These are phyloP conservation scores for Alces alces DNA, from an alignment of 2,113 vertebrate genomes.

Conservation along the genomic window DNA sequence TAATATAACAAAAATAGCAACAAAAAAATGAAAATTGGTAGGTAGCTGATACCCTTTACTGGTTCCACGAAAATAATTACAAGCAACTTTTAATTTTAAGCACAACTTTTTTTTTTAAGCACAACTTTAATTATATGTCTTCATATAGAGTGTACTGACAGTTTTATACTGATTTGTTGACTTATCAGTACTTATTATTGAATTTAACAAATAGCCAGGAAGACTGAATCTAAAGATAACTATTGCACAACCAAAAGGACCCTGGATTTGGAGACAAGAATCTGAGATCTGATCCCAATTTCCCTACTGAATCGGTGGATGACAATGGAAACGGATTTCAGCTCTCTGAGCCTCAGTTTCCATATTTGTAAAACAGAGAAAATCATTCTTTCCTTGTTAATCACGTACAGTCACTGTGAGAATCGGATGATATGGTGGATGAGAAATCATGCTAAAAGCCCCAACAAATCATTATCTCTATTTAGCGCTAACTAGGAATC, in stretches of 20 bases:
- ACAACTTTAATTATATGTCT: neutral
- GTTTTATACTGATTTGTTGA: neutral
- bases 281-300: neutral
- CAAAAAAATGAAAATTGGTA: neutral
- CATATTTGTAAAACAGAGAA: neutral
- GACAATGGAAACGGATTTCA: neutral
- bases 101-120: neutral
- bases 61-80: neutral
- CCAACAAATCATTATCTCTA: neutral
- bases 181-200: neutral
- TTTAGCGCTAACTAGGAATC: slow-evolving; percentile 59
- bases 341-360: neutral
- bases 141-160: neutral
- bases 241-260: neutral
- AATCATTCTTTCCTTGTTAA: neutral
- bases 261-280: neutral
- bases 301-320: neutral
- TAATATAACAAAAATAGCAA: neutral
- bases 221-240: neutral
- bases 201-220: neutral
- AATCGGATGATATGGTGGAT: neutral
- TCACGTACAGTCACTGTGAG: neutral
- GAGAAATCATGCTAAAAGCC: neutral
- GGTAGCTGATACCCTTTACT: neutral
- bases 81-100: neutral